These are phyloP conservation scores for Lymantria monacha DNA, from an alignment of 2,888 invertebrate genomes.

Conservation along the genomic window DNA sequence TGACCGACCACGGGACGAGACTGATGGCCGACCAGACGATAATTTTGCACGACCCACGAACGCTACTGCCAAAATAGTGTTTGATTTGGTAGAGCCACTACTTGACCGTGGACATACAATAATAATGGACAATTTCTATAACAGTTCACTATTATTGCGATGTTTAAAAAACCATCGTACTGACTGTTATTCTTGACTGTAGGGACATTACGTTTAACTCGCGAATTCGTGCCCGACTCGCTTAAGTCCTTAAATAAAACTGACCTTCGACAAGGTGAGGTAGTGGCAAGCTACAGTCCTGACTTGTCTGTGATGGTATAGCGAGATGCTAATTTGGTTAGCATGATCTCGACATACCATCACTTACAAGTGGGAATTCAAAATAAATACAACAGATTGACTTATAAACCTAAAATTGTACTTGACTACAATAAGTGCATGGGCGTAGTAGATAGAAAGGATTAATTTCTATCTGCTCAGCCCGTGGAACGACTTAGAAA, in stretches of 20 bases:
- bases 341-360: constrained; percentile 19
- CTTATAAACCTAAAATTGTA: constrained; percentile 14
- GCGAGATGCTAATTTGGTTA: background rate
- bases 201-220: constrained; percentile 18
- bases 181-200: no score
- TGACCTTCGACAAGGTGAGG: background rate
- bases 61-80: no score
- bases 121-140: no score
- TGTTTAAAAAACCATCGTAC: no score
- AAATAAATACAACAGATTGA: constrained; percentile 10
- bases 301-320: background rate
- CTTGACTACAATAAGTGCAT: constrained; percentile 28
- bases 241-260: background rate
- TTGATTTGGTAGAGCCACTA: no score
- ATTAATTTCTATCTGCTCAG: constrained; percentile 30
- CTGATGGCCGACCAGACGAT: no score
- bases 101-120: no score
- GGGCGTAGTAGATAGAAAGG: constrained; percentile 38
- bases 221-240: constrained; percentile 23
- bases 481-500: constrained; percentile 22
- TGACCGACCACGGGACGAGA: no score
- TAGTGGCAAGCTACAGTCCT: background rate
- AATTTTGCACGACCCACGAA: no score
- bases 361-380: constrained; percentile 6
- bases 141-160: no score